Evolutionary conservation across 2,113 vertebrate genomes (phyloP).

Genomic region (Sander lucioperca): DNA sequence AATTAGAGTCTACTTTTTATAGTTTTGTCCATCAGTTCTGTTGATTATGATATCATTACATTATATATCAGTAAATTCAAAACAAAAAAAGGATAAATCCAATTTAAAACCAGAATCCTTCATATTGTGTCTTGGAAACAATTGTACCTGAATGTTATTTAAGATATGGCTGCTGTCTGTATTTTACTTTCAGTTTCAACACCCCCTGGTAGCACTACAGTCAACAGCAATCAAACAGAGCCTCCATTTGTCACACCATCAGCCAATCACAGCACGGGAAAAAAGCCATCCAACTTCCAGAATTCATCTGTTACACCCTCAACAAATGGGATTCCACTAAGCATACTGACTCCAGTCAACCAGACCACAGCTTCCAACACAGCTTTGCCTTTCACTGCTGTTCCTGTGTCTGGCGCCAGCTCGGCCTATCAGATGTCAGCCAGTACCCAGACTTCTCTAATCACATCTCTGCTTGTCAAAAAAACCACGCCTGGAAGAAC

Average conservation of each 20-base stretch:
- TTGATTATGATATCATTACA: not conserved
- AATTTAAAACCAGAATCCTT: not conserved
- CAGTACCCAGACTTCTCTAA: not conserved
- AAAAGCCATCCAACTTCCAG: not conserved
- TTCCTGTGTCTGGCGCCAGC: not conserved
- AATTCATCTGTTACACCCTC: not conserved
- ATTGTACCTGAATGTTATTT: not conserved
- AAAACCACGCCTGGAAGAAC: not conserved
- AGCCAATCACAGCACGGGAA: not conserved
- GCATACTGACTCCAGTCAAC: not conserved
- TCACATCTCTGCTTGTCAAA: not conserved
- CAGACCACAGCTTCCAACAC: not conserved
- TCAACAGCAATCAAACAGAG: not conserved
- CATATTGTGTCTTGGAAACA: not conserved
- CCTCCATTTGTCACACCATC: not conserved
- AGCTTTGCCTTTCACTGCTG: not conserved
- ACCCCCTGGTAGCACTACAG: not conserved
- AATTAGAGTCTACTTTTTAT: not conserved
- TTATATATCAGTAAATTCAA: not conserved
- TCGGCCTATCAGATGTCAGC: not conserved
- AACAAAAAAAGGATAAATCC: not conserved
- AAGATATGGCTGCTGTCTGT: not conserved
- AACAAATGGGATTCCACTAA: not conserved
- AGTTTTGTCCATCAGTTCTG: not conserved
- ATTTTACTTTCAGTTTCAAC: slow-evolving; percentile 1